phyloP scores from a whole-genome alignment of 2,113 vertebrate species.

The Bubo bubo region DNA sequence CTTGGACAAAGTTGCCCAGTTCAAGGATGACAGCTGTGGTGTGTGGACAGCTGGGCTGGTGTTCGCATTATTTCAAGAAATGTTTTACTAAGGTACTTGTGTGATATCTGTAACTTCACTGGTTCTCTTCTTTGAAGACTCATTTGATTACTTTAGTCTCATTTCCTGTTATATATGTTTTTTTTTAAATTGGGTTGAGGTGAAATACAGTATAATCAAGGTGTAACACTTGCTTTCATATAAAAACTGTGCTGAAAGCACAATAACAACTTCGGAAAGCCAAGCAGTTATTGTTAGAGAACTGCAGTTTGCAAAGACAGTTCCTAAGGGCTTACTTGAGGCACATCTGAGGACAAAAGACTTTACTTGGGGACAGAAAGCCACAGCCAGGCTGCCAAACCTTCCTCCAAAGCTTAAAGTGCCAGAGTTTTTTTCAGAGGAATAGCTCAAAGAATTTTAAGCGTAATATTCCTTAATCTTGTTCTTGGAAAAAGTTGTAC shows the following conservation, averaged over 20 bases:
- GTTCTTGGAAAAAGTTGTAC: background rate
- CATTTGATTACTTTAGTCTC: background rate
- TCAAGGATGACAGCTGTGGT: background rate
- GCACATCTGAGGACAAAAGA: background rate
- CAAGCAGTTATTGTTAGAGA: background rate
- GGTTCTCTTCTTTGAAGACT: background rate
- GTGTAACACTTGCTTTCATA: background rate
- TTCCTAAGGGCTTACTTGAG: background rate
- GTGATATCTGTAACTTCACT: background rate
- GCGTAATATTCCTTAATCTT: background rate
- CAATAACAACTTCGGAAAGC: background rate
- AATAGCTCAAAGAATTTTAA: background rate
- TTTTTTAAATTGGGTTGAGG: background rate
- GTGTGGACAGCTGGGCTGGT: background rate
- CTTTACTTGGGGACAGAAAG: background rate
- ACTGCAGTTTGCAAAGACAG: background rate
- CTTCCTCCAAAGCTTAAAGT: background rate
- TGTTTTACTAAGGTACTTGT: background rate
- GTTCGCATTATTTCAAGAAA: background rate
- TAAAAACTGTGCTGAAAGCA: background rate
- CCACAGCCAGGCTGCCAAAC: background rate
- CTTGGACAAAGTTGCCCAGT: rapidly evolving
- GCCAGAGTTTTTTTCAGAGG: background rate
- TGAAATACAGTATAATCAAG: background rate
- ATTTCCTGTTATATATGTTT: background rate